Evolutionary conservation across 2,113 vertebrate genomes (phyloP), one percentile per base, ranked within the genome.

Genomic region (Hypocryptadius cinnamomeus): DNA sequence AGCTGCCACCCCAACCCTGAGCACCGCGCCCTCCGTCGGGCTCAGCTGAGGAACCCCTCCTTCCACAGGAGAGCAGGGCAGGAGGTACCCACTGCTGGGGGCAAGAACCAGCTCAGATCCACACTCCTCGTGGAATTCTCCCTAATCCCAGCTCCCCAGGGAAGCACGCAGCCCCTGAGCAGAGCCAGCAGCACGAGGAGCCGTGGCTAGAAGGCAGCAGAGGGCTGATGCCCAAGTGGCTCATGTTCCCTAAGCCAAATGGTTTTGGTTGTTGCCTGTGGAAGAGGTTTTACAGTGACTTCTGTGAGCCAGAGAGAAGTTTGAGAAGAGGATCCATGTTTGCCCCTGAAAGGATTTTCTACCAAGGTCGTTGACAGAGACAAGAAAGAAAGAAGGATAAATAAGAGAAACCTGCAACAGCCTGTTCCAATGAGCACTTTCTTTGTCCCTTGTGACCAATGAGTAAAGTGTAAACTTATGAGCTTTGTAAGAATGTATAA

Each of bases 141-240:
- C 37, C 61, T 14, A 14, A 17, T 4, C 48, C 66, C 47, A 35
- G 1, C 0, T 61, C 12, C 21, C 27, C 28, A 40, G 72, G 30
- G 35, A 28, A 12, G 19, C 66, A 53, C 51, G 2, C 23, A 45
- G 14, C 22, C 31, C 7, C 54, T 11, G 27, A 20, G 11, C 50
- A 27, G 12, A 21, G 6, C 5, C 7, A 57, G 35, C 57, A 89
- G 61, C 31, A 15, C 1, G 0, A 53, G 51, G 31, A 45, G 19
- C 53, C 0, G 0, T 10, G 56, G 12, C 47, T 11, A 2, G 13
- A 2, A 57, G 44, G 59, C 76, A 68, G 51, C 79, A 82, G 28
- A 18, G 66, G 35, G 24, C 0, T 37, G 31, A 23, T 33, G 63
- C 31, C 53, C 45, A 2, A 35, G 64, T 1, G 45, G 31, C 31